Conservation (phyloP, 2,888 invertebrate species). For the Orgyia antiqua region DNA sequence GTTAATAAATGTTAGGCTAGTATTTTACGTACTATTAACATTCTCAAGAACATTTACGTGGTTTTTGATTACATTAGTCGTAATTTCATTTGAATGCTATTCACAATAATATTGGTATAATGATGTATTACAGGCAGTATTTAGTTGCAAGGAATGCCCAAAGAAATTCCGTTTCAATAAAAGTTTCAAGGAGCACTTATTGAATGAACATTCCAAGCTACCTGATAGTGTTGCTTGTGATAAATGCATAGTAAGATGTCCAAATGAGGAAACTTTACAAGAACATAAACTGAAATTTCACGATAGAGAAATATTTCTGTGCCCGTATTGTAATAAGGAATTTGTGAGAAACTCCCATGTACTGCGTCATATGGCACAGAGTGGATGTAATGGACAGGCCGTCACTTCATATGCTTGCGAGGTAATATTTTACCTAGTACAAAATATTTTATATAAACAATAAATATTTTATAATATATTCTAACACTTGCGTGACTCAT, state of each 20-base stretch:
- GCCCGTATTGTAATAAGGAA: conserved; percentile 82
- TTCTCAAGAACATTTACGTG: too few relatives aligned
- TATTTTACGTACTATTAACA: too few relatives aligned
- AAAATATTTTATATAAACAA: background rate
- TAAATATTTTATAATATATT: background rate
- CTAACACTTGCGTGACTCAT: too few relatives aligned
- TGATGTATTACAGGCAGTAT: conserved; percentile 22
- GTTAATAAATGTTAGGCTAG: too few relatives aligned
- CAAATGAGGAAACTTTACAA: conserved; percentile 77
- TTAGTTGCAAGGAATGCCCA: conserved; percentile 78
- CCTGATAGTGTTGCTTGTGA: conserved; percentile 80
- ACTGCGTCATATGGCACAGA: conserved; percentile 82
- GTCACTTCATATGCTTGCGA: conserved; percentile 46
- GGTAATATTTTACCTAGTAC: conserved; percentile 33
- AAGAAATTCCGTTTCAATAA: conserved; percentile 85
- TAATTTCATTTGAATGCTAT: too few relatives aligned
- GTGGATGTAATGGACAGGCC: conserved; percentile 80
- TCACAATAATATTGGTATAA: too few relatives aligned
- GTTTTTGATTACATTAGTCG: too few relatives aligned
- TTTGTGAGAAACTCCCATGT: conserved; percentile 89
- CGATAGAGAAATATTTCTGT: conserved; percentile 68
- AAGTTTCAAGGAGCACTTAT: conserved; percentile 81
- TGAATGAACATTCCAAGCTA: conserved; percentile 82
- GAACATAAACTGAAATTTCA: conserved; percentile 84
- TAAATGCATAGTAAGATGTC: conserved; percentile 83